Conservation (phyloP, 2,113 vertebrate species). For the Alligator sinensis region DNA sequence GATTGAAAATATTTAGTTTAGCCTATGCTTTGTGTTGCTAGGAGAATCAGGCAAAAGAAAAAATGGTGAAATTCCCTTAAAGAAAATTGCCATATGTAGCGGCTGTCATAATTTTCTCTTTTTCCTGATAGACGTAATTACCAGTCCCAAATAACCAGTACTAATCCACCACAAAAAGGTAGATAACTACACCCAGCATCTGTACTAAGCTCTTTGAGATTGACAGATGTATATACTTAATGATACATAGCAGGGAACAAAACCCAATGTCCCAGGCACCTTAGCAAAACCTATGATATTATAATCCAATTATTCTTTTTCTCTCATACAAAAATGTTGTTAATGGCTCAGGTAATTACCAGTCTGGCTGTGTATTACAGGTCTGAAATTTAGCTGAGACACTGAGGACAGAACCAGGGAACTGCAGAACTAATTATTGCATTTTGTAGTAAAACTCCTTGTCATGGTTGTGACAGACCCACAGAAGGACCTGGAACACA, state of each 20-base stretch:
- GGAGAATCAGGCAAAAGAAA: conserved; percentile 36
- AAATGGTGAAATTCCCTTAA: background rate
- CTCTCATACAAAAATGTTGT: no score
- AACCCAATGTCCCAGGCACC: background rate
- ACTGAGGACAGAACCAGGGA: no score
- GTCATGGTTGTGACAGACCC: no score
- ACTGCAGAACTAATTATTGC: no score
- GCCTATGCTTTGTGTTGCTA: conserved; percentile 45
- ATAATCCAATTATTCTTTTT: no score
- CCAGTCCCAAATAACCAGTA: conserved; percentile 43
- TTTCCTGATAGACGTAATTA: conserved; percentile 71
- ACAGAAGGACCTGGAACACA: no score
- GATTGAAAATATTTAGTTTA: conserved; percentile 53
- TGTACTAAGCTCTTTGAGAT: conserved; percentile 34
- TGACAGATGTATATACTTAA: background rate
- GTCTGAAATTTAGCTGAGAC: no score
- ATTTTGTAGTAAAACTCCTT: no score
- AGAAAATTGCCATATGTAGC: conserved; percentile 64
- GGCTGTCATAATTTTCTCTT: conserved; percentile 65
- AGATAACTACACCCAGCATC: conserved; percentile 32
- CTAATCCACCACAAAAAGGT: conserved; percentile 23
- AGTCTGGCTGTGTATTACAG: no score
- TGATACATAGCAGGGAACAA: background rate
- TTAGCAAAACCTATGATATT: background rate
- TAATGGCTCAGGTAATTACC: no score